Evolutionary conservation across 2,113 vertebrate species (phyloP).

Genomic region (Callipepla californica): DNA sequence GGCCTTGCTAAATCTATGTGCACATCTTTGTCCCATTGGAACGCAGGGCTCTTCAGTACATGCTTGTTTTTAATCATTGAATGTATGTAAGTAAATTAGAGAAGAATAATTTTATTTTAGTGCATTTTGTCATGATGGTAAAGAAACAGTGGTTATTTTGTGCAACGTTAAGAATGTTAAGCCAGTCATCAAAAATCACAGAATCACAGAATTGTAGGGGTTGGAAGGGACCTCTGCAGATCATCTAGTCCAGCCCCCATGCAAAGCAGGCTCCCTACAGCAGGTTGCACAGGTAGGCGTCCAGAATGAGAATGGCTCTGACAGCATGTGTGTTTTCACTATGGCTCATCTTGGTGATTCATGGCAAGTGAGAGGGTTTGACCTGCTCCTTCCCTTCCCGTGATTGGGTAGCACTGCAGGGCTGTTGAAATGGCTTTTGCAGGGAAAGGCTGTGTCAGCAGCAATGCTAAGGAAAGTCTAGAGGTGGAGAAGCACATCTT

Average conservation of each 20-base stretch:
- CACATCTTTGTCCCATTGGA: not conserved
- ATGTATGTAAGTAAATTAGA: not conserved
- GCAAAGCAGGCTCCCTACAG: too few species aligned
- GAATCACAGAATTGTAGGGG: too few species aligned
- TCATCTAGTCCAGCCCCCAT: too few species aligned
- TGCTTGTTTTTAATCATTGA: not conserved
- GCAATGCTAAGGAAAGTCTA: not conserved
- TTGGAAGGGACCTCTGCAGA: too few species aligned
- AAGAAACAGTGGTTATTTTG: not conserved
- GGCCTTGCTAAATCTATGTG: constrained; percentile 21
- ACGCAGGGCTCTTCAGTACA: not conserved
- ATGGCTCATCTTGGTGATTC: not conserved
- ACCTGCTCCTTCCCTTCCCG: not conserved
- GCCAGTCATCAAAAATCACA: not conserved
- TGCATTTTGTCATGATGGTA: not conserved
- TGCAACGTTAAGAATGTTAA: not conserved
- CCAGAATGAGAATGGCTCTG: not conserved
- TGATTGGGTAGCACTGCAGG: not conserved
- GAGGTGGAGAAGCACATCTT: not conserved
- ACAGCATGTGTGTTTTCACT: not conserved
- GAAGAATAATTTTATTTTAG: not conserved
- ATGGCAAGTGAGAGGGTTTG: not conserved
- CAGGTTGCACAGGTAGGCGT: too few species aligned
- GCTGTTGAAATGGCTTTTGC: not conserved
- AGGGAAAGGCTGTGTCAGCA: not conserved